Evolutionary conservation across 37 sponge, comb jelly and placozoan genomes (phyloP), one percentile per base, ranked within the genome.

Genomic region (Beroe forskalii): DNA sequence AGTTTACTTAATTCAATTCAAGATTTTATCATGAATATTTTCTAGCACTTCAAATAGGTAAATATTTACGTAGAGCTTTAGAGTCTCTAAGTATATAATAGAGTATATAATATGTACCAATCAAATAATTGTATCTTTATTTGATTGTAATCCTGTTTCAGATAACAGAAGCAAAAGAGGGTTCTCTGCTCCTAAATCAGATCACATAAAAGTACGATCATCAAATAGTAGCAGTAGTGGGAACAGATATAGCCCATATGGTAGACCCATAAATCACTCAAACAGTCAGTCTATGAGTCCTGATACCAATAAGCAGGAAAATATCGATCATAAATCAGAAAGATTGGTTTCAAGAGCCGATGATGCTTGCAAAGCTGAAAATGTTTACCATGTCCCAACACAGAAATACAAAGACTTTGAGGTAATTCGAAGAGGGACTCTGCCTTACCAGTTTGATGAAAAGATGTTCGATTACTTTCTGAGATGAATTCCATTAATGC

Each of bases 331-430:
- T 48, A 17, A 1, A 12, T 35, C 72, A 32, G 14, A 19, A 17
- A 69, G 72, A 19, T 20, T 19, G 4, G 19, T 33, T 32, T 32
- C 27, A 69, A 19, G 19, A 36, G 1, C 17, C 4, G 72, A 69
- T 33, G 86, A 80, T 42, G 55, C 37, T 2, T 23, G 55, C 6
- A 41, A 43, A 37, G 24, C 12, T 14, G 86, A 80, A 43, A 41
- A 80, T 25, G 55, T 80, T 1, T 80, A 80, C 27, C 44, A 44
- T 41, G 86, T 80, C 44, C 48, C 86, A 14, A 80, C 86, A 43
- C 86, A 80, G 86, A 41, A 80, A 44, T 80, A 80, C 86, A 32
- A 23, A 31, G 32, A 31, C 17, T 69, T 69, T 69, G 72, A 69
- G 72, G 72, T 69, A 69, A 36, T 32, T 36, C 19, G 38, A n/a